Evolutionary conservation across 1,140 invertebrate species (phyloP), one percentile per base, ranked within the genome.

Genomic region (Lasaia peninsularis): DNA sequence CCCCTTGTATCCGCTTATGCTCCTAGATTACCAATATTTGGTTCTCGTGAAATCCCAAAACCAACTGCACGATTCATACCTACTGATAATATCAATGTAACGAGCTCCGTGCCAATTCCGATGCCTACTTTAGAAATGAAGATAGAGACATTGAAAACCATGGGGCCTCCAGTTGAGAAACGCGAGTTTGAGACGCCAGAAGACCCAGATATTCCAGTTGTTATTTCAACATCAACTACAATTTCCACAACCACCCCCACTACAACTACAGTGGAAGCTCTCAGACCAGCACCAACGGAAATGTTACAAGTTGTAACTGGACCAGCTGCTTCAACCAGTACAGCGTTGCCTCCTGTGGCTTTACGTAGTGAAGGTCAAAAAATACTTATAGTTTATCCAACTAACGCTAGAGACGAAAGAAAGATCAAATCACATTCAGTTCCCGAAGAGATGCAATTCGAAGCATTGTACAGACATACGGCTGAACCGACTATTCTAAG

Each of bases 1-100:
- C 94, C 94, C 0, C 69, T 95, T 5, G 94, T 95, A 2, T 95
- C 94, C 1, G 93, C 94, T 34, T 94, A 95, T 72, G 94, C 94
- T 2, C 94, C 94, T 0, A 93, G 91, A 31, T 90, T 93, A 59
- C 91, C 91, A n/a, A 86, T 91, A 67, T 92, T 92, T 59, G 86
- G 88, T 5, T 75, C 87, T 2, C 64, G 81, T 28, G 86, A 88
- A 62, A 33, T 76, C 7, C 75, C 81, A 9, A 82, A 80, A 56
- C 67, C 76, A 0, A 82, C 78, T 24, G 77, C 84, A 2, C 76
- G 80, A 49, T 90, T 83, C 67, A 88, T 90, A 49, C 89, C 89
- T 0, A 85, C 79, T 3, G 80, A 88, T 55, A 75, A 87, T 16
- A 58, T 72, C 0, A 86, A 86, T 59, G 67, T 66, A n/a, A 87